Percentiles rank a stretch among this genome's conserved stretches.
These are phyloP conservation scores for Fregetta grallaria DNA, from an alignment of 2,113 vertebrate species.

Conservation along the genomic window DNA sequence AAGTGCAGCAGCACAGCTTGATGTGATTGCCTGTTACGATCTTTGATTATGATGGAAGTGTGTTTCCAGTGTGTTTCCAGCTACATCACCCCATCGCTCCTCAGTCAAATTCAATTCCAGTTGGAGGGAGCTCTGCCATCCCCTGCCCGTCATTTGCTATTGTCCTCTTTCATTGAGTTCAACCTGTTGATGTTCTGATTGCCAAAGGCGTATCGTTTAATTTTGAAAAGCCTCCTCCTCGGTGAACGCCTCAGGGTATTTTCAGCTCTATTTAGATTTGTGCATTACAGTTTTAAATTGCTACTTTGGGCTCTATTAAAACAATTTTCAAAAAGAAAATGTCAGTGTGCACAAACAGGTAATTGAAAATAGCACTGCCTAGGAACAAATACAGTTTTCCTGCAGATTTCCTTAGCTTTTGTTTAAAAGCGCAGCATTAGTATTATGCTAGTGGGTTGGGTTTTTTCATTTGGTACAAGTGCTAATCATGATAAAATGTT, in stretches of 20 bases:
- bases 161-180: not conserved
- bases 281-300: slow-evolving; percentile 38
- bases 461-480: not conserved
- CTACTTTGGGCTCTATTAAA: slow-evolving; percentile 50
- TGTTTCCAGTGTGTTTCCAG: slow-evolving; percentile 13
- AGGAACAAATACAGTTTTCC: not conserved
- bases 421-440: not conserved
- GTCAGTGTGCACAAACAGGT: slow-evolving; percentile 26
- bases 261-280: slow-evolving; percentile 47
- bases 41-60: not conserved
- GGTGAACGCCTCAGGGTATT: not conserved
- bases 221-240: slow-evolving; percentile 21
- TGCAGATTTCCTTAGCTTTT: slow-evolving; percentile 1
- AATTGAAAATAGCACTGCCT: slow-evolving; percentile 35
- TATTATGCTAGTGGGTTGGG: not conserved
- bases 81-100: not conserved
- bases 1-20: not conserved
- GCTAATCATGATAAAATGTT: not conserved
- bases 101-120: not conserved
- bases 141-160: not conserved
- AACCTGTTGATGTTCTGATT: slow-evolving; percentile 23
- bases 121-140: not conserved
- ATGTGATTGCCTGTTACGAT: not conserved
- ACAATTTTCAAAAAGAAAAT: slow-evolving; percentile 44
- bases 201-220: not conserved